A percentile compares a stretch with the other conserved stretches of the same genome.
These are phyloP conservation scores for Oceanodroma tethys DNA, from an alignment of 2,113 vertebrate genomes.

Conservation along the genomic window DNA sequence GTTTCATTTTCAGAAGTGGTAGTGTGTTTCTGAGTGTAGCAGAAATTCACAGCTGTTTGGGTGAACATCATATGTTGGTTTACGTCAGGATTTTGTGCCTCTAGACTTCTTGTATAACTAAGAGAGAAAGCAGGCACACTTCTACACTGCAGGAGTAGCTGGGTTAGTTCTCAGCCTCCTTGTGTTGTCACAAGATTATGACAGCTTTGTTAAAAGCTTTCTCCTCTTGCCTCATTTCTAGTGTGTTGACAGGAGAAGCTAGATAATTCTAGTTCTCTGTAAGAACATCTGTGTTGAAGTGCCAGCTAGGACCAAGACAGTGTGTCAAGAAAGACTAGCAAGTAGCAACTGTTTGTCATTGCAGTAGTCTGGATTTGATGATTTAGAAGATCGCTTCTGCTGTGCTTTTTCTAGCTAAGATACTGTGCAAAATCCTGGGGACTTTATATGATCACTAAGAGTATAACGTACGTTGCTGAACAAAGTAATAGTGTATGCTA, in stretches of 20 bases:
- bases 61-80: neutral
- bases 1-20: neutral
- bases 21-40: neutral
- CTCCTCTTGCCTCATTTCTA: neutral
- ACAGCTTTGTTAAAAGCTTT: constrained; percentile 8
- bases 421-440: neutral
- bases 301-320: neutral
- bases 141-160: neutral
- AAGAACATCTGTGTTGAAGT: neutral
- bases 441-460: neutral
- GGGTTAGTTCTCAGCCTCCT: neutral
- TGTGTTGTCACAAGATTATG: neutral
- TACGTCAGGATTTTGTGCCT: neutral
- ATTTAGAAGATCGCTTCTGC: neutral
- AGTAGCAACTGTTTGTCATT: neutral
- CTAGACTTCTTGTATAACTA: neutral
- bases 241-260: neutral
- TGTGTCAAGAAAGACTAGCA: neutral
- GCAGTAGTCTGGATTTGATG: neutral
- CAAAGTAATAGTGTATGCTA: neutral
- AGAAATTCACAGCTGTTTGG: neutral
- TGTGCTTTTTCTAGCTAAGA: neutral
- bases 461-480: neutral
- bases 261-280: neutral
- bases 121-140: neutral